Conservation (phyloP, 2,797 vertebrate species). For the Champsocephalus esox region DNA sequence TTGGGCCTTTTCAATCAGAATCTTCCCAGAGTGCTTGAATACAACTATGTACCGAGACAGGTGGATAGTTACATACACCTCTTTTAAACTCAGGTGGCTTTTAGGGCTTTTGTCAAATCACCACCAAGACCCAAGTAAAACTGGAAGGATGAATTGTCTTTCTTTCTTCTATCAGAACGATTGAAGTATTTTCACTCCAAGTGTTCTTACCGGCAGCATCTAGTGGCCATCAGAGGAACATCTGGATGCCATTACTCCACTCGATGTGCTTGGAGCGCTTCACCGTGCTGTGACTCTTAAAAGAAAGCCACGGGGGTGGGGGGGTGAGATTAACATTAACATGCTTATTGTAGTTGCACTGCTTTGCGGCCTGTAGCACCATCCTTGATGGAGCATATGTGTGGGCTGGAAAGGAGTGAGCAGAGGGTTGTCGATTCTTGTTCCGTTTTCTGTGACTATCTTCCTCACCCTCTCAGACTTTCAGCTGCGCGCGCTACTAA, state of each 20-base stretch:
- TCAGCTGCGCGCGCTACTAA: no score
- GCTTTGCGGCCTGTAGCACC: no score
- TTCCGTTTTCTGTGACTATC: no score
- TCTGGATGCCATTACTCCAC: not conserved
- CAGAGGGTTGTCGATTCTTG: no score
- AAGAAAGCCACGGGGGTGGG: not conserved
- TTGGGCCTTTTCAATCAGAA: no score
- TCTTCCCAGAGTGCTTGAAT: no score
- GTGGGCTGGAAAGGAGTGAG: no score
- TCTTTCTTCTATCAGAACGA: not conserved
- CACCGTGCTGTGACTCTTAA: not conserved
- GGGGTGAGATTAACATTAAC: no score
- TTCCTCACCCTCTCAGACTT: no score
- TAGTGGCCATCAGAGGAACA: constrained; percentile 1
- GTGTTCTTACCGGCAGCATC: not conserved
- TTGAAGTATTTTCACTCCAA: not conserved
- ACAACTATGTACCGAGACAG: not conserved
- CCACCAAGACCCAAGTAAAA: not conserved
- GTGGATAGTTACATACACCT: not conserved
- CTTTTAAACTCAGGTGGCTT: no score
- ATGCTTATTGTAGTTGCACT: no score
- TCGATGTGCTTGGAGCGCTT: not conserved
- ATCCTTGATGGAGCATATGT: no score
- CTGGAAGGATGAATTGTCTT: not conserved
- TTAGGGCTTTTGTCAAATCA: not conserved